phyloP scores from a whole-genome alignment of 2,113 vertebrate genomes.

The Platanista minor region DNA sequence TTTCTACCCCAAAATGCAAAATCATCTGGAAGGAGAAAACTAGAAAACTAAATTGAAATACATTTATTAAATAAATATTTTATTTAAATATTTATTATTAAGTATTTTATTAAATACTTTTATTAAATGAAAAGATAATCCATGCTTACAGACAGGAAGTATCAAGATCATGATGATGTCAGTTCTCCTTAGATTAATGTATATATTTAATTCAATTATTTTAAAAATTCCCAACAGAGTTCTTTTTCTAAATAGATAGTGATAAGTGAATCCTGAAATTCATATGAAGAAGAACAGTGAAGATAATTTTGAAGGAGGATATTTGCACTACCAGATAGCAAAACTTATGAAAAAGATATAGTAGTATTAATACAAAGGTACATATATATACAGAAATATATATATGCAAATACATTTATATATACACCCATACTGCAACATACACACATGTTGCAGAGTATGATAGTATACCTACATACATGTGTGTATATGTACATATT shows the following conservation, averaged over 20 bases:
- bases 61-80: neutral
- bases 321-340: neutral
- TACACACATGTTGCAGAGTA: neutral
- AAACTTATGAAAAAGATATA: too few species aligned
- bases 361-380: too few species aligned
- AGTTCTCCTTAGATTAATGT: neutral
- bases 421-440: neutral
- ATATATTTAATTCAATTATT: neutral
- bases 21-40: neutral
- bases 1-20: neutral
- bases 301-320: neutral
- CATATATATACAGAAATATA: neutral
- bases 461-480: neutral
- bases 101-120: neutral
- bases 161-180: neutral
- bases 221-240: neutral
- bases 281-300: neutral
- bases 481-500: neutral
- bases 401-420: neutral
- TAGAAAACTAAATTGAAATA: neutral
- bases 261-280: neutral
- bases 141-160: neutral
- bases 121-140: neutral
- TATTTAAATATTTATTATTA: too few species aligned
- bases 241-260: neutral